Evolutionary conservation across 2,113 vertebrate species (phyloP).

Genomic region (Cyphomyrus discorhynchus): DNA sequence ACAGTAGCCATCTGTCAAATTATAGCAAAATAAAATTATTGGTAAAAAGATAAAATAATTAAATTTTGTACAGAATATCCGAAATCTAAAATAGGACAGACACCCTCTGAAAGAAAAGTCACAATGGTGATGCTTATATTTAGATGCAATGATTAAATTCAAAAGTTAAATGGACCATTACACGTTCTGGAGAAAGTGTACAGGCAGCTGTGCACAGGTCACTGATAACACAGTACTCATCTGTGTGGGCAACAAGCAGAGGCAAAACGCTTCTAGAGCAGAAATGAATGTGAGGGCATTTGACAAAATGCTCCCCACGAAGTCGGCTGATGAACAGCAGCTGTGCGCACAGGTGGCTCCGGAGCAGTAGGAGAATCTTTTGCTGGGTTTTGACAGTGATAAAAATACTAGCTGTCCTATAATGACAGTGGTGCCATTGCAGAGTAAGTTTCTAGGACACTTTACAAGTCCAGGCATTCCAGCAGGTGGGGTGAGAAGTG

Average conservation of each 20-base stretch:
- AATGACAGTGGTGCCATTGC: background rate
- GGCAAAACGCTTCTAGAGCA: background rate
- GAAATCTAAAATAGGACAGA: background rate
- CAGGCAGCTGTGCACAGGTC: background rate
- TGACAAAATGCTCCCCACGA: background rate
- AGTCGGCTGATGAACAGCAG: too few species aligned
- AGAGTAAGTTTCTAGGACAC: background rate
- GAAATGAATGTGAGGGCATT: background rate
- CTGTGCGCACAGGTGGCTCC: background rate
- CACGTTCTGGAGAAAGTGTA: background rate
- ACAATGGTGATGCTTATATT: background rate
- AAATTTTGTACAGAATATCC: background rate
- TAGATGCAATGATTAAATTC: background rate
- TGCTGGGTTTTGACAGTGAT: background rate
- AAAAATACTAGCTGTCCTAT: background rate
- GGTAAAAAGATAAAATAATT: background rate
- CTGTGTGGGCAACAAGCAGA: background rate
- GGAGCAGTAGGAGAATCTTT: background rate
- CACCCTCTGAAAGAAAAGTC: background rate
- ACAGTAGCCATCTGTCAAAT: background rate
- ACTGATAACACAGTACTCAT: background rate
- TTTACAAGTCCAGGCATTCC: background rate
- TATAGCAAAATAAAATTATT: background rate
- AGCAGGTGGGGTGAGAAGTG: background rate
- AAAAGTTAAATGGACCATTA: background rate